Evolutionary conservation across 2,888 invertebrate genomes (phyloP).

Genomic region (Caenorhabditis sp.): DNA sequence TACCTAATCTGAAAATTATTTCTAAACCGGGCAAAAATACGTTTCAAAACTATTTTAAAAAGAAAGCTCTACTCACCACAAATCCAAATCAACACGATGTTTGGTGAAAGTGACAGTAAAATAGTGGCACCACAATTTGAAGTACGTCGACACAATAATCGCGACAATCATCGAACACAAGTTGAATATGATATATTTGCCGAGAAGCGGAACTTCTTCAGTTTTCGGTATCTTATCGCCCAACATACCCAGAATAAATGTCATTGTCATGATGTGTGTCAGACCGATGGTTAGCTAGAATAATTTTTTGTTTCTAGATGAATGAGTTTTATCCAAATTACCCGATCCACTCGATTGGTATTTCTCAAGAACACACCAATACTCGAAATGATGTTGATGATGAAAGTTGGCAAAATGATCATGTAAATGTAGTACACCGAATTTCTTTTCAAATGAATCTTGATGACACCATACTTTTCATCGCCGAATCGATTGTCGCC

Average conservation of each 20-base stretch:
- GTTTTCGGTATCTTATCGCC: conserved; percentile 22
- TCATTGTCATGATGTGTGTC: conserved; percentile 36
- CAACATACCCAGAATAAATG: conserved; percentile 27
- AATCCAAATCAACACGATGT: neutral
- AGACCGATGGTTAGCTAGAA: conserved; percentile 24
- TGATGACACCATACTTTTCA: neutral
- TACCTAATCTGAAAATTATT: too few relatives aligned
- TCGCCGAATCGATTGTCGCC: conserved; percentile 9
- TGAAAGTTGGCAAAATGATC: conserved; percentile 26
- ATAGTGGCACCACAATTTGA: neutral
- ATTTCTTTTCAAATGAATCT: conserved; percentile 17
- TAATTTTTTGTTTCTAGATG: neutral
- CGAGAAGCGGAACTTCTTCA: conserved; percentile 18
- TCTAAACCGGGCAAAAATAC: too few relatives aligned
- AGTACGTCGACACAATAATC: conserved; percentile 6
- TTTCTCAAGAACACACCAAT: conserved; percentile 26
- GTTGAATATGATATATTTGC: conserved; percentile 20
- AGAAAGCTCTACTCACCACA: neutral
- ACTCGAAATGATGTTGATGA: conserved; percentile 23
- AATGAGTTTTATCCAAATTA: neutral
- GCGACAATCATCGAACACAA: conserved; percentile 22
- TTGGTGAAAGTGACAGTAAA: neutral
- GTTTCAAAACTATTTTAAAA: too few relatives aligned
- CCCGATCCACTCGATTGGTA: conserved; percentile 20
- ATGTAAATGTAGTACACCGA: conserved; percentile 28